Evolutionary conservation across 2,797 vertebrate genomes (phyloP), one percentile per base, ranked within the genome.

Genomic region (Characodon lateralis): DNA sequence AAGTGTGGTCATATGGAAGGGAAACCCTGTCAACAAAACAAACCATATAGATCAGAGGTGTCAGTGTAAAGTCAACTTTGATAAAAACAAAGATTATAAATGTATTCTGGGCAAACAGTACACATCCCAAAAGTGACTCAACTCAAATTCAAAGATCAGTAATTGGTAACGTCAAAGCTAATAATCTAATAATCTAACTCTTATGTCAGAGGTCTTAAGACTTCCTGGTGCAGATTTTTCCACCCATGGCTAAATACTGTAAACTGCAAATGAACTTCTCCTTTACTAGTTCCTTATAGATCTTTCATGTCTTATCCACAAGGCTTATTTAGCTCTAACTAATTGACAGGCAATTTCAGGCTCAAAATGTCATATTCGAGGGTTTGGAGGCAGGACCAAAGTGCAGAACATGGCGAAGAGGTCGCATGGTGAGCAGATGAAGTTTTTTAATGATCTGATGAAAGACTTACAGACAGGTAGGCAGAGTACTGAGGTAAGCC

Each of bases 1-100:
- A 92, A 10, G 95, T 96, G 89, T 96, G 95, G 73, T 96, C 93
- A 18, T 94, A 96, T 0, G 96, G 96, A 72, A 97, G 90, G 4
- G 90, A 86, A 43, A 96, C 78, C 0, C 96, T 97, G 88, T 14
- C 73, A 79, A 80, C 3, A 41, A 78, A 65, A 69, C 6, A 22
- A 35, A 79, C 72, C 24, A 76, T 6, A 50, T 9, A 65, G 28
- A 65, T 35, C 16, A 39, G 31, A 20, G 16, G 18, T 16, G 3
- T 35, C 8, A 31, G 41, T n/a, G 22, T n/a, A 41, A 1, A 2
- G 10, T 53, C 50, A 58, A 13, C 20, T 76, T 48, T 73, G 24
- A 53, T 61, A 24, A 0, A 69, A 5, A 18, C 0, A 66, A 56
- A n/a, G 2, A n/a, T 50, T 26, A 1, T 24, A 12, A 55, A 24